Evolutionary conservation across 2,888 invertebrate genomes (phyloP).

Genomic region (Slavum lentiscoides): DNA sequence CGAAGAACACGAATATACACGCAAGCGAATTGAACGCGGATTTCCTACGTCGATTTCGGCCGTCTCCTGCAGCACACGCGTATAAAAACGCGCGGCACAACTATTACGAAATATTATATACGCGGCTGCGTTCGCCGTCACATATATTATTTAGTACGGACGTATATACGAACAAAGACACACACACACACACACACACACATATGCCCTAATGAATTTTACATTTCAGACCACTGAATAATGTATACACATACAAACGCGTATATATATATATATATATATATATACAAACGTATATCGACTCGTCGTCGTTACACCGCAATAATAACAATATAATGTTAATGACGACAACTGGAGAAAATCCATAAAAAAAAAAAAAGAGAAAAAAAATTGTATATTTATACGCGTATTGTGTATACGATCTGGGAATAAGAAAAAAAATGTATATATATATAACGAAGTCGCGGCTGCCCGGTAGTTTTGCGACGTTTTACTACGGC

Average conservation of each 20-base stretch:
- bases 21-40: too few relatives aligned
- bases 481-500: not conserved
- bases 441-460: not conserved
- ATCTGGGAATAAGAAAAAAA: slow-evolving; percentile 2
- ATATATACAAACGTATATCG: too few relatives aligned
- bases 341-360: not conserved
- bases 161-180: not conserved
- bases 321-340: slow-evolving; percentile 9
- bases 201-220: slow-evolving; percentile 23
- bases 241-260: not conserved
- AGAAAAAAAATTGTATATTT: not conserved
- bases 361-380: slow-evolving; percentile 8
- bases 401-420: not conserved
- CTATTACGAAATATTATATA: too few relatives aligned
- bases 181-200: not conserved
- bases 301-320: too few relatives aligned
- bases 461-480: not conserved
- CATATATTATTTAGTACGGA: not conserved
- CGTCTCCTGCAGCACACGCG: too few relatives aligned
- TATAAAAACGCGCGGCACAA: too few relatives aligned
- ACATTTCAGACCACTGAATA: slow-evolving; percentile 39
- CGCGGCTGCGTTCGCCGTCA: too few relatives aligned
- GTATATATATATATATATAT: too few relatives aligned
- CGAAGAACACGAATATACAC: too few relatives aligned
- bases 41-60: too few relatives aligned